Percentiles rank a stretch among this genome's conserved stretches.
Evolutionary conservation across 2,797 vertebrate genomes (phyloP).

Genomic region (Falco peregrinus): DNA sequence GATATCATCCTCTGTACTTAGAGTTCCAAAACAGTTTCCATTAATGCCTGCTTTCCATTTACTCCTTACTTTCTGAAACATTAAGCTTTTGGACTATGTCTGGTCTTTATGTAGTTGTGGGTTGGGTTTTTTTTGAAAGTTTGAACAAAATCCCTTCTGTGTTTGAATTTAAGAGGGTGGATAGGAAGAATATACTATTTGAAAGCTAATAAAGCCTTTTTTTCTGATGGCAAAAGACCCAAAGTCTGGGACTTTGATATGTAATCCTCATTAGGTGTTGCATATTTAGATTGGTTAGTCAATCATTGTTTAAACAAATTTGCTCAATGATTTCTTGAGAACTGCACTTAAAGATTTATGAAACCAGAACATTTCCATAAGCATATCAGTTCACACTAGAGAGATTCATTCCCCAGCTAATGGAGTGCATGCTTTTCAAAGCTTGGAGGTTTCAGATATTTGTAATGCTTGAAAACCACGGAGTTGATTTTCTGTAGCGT

Average conservation of each 20-base stretch:
- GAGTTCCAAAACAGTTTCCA: conserved; percentile 32
- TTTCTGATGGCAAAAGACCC: neutral
- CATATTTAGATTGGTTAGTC: conserved; percentile 21
- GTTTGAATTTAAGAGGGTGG: conserved; percentile 9
- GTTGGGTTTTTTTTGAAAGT: neutral
- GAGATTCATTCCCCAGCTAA: neutral
- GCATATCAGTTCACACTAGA: neutral
- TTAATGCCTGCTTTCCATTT: conserved; percentile 41
- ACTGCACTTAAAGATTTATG: neutral
- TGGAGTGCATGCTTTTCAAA: conserved; percentile 10
- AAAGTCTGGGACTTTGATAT: conserved; percentile 2
- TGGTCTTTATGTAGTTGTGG: conserved; percentile 28
- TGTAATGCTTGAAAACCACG: neutral
- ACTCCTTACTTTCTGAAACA: conserved; percentile 12
- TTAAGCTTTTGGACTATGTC: neutral
- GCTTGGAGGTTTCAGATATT: conserved; percentile 18
- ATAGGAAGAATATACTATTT: neutral
- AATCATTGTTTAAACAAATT: conserved; percentile 30
- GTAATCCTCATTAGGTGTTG: conserved; percentile 19
- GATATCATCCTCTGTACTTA: conserved; percentile 50
- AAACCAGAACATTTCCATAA: conserved; percentile 15
- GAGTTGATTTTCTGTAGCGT: conserved; percentile 24
- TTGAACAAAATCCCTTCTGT: conserved; percentile 36
- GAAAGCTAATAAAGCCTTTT: conserved; percentile 6
- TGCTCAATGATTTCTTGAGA: neutral